Percentiles rank a stretch among this genome's conserved stretches.
These are phyloP conservation scores for Megaceryle maxima DNA, from an alignment of 2,113 vertebrate species.

Conservation along the genomic window DNA sequence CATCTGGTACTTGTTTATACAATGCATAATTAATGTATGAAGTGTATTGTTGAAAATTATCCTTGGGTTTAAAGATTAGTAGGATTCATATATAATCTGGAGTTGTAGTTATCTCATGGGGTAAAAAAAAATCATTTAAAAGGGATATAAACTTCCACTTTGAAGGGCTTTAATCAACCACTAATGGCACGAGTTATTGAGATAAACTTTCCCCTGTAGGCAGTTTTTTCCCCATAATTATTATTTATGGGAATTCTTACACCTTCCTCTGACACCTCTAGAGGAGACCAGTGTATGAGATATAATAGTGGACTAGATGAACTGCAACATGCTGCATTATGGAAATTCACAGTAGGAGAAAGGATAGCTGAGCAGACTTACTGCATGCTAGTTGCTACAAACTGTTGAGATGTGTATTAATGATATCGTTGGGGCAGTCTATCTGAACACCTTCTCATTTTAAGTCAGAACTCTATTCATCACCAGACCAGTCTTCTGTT, in stretches of 20 bases:
- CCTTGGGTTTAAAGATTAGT: constrained; percentile 36
- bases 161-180: constrained; percentile 32
- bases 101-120: neutral
- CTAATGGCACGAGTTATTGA: constrained; percentile 1
- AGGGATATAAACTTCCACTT: constrained; percentile 9
- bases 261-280: constrained; percentile 15
- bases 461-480: neutral
- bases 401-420: neutral
- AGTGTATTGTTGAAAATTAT: constrained; percentile 29
- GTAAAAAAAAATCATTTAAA: neutral
- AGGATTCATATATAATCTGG: constrained; percentile 23
- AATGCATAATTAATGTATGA: constrained; percentile 18
- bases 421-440: accelerated
- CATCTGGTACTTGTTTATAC: constrained; percentile 45
- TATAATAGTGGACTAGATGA: neutral
- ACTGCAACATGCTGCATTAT: neutral
- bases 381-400: neutral
- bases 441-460: neutral
- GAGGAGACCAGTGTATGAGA: neutral
- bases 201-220: constrained; percentile 5
- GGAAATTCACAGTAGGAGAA: neutral
- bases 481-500: neutral
- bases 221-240: constrained; percentile 25
- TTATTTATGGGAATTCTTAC: constrained; percentile 46
- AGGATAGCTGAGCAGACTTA: too few species aligned